Base-by-base conservation (phyloP, 2,113 vertebrate genomes). In the Xiphias gladius region DNA sequence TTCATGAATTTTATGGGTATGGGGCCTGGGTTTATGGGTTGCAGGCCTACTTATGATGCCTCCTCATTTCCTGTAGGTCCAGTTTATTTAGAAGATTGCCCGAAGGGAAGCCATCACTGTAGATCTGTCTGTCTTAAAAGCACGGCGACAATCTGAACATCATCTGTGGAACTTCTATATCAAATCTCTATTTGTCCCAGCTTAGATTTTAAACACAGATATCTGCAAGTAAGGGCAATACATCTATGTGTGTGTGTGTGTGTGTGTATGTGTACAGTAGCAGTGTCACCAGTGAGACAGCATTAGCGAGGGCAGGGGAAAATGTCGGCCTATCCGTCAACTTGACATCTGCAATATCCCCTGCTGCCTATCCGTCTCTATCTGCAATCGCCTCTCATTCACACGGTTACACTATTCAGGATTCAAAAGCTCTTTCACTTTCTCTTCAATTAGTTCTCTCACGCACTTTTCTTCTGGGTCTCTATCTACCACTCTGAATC, bases 281-380 rank as follows among this genome's bases (percentile, higher is more conserved):
- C 88, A 55, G 74, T 61, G 82, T 91, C 89, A 90, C 88, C 89
- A 89, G 52, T 71, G 32, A 68, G 77, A 76, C 41, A 61, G 76
- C 82, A 71, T 84, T 82, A 88, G 79, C 12, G 16, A 75, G 62
- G 61, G 58, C 73, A 66, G 28, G 24, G 46, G 52, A 75, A 35
- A 87, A 86, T 78, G 88, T 88, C 86, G 67, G 76, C 62, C 75
- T 86, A 91, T 93, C 86, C 35, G 19, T 93, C 91, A 92, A 87
- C 57, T 76, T 88, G 90, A 89, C 91, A 78, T 63, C 64, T 74
- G 67, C 77, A 85, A 86, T 89, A 82, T 89, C 76, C 70, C 48
- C 78, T 86, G 55, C 70, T 57, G 46, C 82, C 46, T 28, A 65
- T 86, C 68, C 7, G 17, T 75, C 66, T 79, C 66, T n/a, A 54